These are phyloP conservation scores for Diplodus puntazzo DNA, from an alignment of 2,797 vertebrate genomes.

Conservation along the genomic window DNA sequence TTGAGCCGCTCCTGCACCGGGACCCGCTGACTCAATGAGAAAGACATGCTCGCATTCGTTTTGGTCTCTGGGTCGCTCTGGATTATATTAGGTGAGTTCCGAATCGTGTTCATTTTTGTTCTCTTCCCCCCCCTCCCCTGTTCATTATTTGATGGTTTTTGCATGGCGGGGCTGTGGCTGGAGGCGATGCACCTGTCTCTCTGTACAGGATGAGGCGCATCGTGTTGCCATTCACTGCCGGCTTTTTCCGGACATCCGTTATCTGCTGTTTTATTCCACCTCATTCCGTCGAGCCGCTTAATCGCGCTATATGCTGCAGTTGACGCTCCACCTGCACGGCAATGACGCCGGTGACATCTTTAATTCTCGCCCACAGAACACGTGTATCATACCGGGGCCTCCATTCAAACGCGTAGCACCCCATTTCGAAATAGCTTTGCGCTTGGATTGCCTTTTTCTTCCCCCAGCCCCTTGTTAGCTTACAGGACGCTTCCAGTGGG, in stretches of 20 bases:
- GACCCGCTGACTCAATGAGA: slow-evolving; percentile 82
- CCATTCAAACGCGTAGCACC: not conserved
- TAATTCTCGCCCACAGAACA: slow-evolving; percentile 12
- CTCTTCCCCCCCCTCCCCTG: too few relatives aligned
- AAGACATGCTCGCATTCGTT: slow-evolving; percentile 88
- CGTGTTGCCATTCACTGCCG: slow-evolving; percentile 55
- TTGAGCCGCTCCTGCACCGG: slow-evolving; percentile 74
- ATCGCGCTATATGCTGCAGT: not conserved
- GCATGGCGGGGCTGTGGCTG: slow-evolving; percentile 9
- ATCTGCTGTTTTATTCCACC: not conserved
- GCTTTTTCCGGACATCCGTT: slow-evolving; percentile 40
- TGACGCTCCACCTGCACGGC: not conserved
- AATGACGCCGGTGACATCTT: slow-evolving; percentile 39
- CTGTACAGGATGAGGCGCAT: slow-evolving; percentile 28
- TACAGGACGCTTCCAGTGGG: slow-evolving; percentile 14
- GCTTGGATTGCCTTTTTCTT: not conserved
- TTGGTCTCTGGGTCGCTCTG: slow-evolving; percentile 88
- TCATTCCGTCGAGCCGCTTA: not conserved
- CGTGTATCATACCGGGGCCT: slow-evolving; percentile 34
- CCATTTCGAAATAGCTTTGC: not conserved
- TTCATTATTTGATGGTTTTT: not conserved
- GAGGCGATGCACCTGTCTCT: slow-evolving; percentile 54
- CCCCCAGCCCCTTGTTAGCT: too few relatives aligned
- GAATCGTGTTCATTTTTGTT: too few relatives aligned
- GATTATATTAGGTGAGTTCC: slow-evolving; percentile 88